These are phyloP conservation scores for Tyto alba DNA, from an alignment of 2,113 vertebrate species.

Conservation along the genomic window DNA sequence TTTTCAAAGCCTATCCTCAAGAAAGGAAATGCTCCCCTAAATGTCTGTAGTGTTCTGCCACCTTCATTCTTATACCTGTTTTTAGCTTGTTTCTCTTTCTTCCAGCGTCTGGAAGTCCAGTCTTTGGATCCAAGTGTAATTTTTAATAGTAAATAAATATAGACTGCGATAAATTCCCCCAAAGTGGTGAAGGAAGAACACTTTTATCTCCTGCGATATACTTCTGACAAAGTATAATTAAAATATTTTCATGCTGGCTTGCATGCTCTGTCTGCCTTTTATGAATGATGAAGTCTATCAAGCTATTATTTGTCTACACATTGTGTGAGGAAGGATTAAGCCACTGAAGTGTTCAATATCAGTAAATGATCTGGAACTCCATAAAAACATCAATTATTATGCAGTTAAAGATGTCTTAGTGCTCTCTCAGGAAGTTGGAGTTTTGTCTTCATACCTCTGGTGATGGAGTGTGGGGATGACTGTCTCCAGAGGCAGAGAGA, in stretches of 20 bases:
- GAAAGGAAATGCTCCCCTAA: background rate
- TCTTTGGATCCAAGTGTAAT: background rate
- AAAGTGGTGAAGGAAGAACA: background rate
- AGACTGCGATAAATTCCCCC: background rate
- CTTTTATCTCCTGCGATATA: background rate
- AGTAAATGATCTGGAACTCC: conserved; percentile 33
- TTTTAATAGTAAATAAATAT: background rate
- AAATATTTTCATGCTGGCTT: conserved; percentile 45
- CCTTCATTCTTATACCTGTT: background rate
- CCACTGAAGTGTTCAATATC: background rate
- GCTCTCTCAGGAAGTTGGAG: background rate
- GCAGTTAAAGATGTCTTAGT: background rate
- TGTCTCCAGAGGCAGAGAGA: background rate
- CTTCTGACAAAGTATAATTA: conserved; percentile 42
- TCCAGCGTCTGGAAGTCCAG: background rate
- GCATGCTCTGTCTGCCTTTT: background rate
- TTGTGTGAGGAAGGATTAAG: conserved; percentile 18
- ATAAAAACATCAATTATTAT: conserved; percentile 35
- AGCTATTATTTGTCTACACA: conserved; percentile 14
- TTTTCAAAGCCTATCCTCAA: background rate
- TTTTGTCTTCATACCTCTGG: background rate
- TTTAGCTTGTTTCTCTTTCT: background rate
- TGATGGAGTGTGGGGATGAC: background rate
- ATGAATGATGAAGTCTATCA: background rate
- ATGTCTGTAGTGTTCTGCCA: background rate